A percentile compares a stretch with the other conserved stretches of the same genome.
phyloP scores from a whole-genome alignment of 2,113 vertebrate genomes.

The Gasterosteus nipponicus region DNA sequence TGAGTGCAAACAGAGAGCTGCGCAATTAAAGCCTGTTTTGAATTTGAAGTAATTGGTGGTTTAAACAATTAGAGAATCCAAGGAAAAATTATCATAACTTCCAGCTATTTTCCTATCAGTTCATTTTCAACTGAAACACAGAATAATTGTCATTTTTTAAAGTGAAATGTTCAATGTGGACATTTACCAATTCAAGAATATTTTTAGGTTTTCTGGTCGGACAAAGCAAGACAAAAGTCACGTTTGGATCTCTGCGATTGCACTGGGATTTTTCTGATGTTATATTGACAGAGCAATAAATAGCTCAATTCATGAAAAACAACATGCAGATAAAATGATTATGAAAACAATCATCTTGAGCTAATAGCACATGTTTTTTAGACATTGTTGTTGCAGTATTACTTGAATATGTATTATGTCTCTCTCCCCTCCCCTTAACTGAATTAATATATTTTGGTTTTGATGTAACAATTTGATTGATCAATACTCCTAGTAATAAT shows the following conservation, averaged over 20 bases:
- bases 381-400: background rate
- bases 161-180: background rate
- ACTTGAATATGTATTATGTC: background rate
- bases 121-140: background rate
- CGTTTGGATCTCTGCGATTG: background rate
- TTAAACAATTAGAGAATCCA: background rate
- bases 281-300: background rate
- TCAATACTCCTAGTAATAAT: background rate
- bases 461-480: background rate
- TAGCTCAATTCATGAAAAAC: background rate
- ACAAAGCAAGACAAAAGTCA: background rate
- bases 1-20: conserved; percentile 6
- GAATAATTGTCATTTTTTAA: background rate
- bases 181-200: background rate
- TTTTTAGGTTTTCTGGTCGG: background rate
- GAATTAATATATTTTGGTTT: background rate
- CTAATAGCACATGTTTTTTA: background rate
- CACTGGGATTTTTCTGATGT: background rate
- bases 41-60: background rate
- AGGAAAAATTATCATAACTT: background rate
- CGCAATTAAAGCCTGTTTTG: background rate
- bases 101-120: background rate
- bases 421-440: background rate
- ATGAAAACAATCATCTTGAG: background rate
- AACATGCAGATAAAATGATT: background rate